Evolutionary conservation across 2,797 vertebrate species (phyloP), one percentile per base, ranked within the genome.

Genomic region (Rhinichthys osculus): DNA sequence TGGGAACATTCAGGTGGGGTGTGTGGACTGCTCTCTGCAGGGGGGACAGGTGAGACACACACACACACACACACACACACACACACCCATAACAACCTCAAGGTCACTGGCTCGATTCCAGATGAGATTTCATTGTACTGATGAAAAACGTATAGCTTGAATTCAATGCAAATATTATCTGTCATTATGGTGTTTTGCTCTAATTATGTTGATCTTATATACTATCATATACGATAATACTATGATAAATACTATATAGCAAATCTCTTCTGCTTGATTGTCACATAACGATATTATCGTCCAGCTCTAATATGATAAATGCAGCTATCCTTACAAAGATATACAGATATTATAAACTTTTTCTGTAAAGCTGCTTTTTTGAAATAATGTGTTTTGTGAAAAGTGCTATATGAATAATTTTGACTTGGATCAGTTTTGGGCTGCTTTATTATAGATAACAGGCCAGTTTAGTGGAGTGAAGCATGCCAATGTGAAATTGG

Each of bases 1-100:
- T 95, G 98, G 98, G 86, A 99, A 99, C 92, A 95, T 99, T 91
- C 98, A 98, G 94, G 98, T 99, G 87, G 97, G 97, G 81, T 99
- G 98, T 92, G 97, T 99, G 82, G 97, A 98, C 93, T 98, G 98
- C 92, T 99, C 98, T 71, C 92, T 96, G 91, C 97, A 96, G 81
- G 97, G 96, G 88, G 98, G 98, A 84, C 97, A 97, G 96, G 98
- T 99, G 96, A 82, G 95, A 84, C 16, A 57, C 35, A 80, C 5
- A 2, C 52, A 19, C 78, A 59, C 57, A 59, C 16, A 3, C 17
- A 14, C 73, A 7, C 23, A 16, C 40, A 10, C 19, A 11, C 19
- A 2, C 69, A 42, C 38, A n/a, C 7, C 1, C 38, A 2, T 19
- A n/a, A 40, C 21, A 14, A 13, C 23, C 23, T 21, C 21, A 70